Evolutionary conservation across 2,888 invertebrate species (phyloP).

Genomic region (Mycalesis mineus): DNA sequence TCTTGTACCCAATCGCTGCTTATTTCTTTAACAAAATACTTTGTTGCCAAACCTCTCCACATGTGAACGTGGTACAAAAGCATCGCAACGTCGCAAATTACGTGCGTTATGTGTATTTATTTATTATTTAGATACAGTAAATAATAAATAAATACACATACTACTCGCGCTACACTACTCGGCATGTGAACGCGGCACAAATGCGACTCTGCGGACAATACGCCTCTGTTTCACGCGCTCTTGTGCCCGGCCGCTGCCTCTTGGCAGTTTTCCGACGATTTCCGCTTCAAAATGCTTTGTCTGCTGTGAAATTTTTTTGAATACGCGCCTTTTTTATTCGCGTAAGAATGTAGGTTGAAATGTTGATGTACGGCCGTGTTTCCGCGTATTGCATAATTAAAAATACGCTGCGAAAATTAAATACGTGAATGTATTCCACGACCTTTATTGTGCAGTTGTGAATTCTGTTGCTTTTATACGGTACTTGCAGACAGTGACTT

Average conservation of each 20-base stretch:
- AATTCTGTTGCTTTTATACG: no score
- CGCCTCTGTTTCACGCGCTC: conserved; percentile 27
- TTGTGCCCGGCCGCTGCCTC: conserved; percentile 27
- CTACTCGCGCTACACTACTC: background rate
- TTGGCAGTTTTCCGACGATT: conserved; percentile 31
- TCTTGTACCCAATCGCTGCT: no score
- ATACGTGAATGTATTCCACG: conserved; percentile 3
- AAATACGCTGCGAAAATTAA: conserved; percentile 10
- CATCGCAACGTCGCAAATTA: no score
- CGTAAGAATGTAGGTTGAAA: conserved; percentile 25
- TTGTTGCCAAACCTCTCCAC: no score
- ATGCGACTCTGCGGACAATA: conserved; percentile 29
- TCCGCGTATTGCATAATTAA: conserved; percentile 26
- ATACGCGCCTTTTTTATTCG: conserved; percentile 23
- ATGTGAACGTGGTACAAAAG: no score
- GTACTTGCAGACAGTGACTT: no score
- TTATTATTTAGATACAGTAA: no score
- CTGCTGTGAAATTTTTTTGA: conserved; percentile 26
- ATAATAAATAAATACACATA: no score
- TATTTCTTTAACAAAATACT: no score
- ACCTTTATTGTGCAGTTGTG: background rate
- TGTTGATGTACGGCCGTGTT: conserved; percentile 16
- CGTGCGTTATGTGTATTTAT: no score
- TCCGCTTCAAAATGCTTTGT: conserved; percentile 29
- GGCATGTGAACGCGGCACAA: conserved; percentile 15